Conservation (phyloP, 2,888 invertebrate genomes). For the Caenorhabditis doughertyi region DNA sequence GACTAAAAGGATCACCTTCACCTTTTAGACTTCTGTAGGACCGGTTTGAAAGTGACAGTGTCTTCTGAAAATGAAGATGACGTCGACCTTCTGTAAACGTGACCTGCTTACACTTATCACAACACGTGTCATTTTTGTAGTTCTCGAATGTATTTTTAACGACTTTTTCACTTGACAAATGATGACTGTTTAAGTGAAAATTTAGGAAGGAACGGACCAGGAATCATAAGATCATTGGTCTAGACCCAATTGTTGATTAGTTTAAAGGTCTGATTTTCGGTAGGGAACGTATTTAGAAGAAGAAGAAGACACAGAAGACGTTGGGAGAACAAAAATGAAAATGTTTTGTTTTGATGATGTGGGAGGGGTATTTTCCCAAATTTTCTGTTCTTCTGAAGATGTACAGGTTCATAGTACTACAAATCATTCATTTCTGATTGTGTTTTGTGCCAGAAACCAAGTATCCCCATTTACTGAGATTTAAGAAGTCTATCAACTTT, state of each 20-base stretch:
- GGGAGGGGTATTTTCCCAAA: background rate
- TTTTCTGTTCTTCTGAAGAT: background rate
- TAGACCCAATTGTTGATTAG: background rate
- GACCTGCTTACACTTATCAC: conserved; percentile 22
- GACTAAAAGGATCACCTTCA: background rate
- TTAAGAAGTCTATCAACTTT: too few species aligned
- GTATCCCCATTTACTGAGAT: too few species aligned
- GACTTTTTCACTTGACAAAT: background rate
- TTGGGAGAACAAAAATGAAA: conserved; percentile 9
- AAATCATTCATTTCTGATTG: background rate
- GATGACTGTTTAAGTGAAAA: background rate
- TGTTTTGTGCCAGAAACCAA: background rate
- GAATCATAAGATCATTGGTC: conserved; percentile 37
- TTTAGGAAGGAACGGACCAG: background rate
- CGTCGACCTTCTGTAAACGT: conserved; percentile 15
- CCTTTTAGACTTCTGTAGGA: background rate
- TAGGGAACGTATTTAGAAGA: background rate
- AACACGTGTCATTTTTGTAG: conserved; percentile 29
- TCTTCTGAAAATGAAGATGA: conserved; percentile 36
- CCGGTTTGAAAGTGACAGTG: conserved; percentile 4
- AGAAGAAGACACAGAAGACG: background rate
- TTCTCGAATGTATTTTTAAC: conserved; percentile 50
- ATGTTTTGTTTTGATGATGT: conserved; percentile 28
- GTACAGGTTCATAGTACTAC: background rate
- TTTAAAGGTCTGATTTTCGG: background rate